A percentile compares a stretch with the other conserved stretches of the same genome.
Evolutionary conservation across 2,888 invertebrate genomes (phyloP).

Genomic region (Pseudococcus longispinus): DNA sequence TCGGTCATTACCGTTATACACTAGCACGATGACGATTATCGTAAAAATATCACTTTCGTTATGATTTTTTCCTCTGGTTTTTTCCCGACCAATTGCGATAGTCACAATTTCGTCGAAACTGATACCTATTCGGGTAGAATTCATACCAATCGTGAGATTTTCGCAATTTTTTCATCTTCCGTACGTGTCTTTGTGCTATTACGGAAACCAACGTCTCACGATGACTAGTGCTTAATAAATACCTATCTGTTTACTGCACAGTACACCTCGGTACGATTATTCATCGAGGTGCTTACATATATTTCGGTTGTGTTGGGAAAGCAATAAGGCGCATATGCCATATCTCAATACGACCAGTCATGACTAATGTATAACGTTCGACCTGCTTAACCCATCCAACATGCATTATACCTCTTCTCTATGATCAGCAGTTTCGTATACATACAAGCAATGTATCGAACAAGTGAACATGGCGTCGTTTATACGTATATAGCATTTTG

Average conservation of each 20-base stretch:
- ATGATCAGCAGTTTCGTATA: neutral
- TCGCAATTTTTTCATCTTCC: neutral
- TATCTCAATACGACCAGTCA: slow-evolving; percentile 11
- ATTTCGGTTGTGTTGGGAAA: neutral
- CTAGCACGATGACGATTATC: neutral
- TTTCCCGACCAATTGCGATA: neutral
- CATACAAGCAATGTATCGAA: neutral
- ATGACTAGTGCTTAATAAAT: neutral
- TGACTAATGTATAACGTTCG: slow-evolving; percentile 30
- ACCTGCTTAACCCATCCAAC: slow-evolving; percentile 1
- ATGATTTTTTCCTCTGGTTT: neutral
- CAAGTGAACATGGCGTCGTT: neutral
- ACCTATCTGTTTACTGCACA: neutral
- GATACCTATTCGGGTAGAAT: neutral
- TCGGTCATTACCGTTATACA: neutral
- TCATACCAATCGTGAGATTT: neutral
- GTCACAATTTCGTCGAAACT: neutral
- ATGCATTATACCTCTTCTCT: neutral
- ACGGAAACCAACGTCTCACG: neutral
- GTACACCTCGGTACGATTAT: neutral
- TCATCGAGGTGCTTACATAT: neutral
- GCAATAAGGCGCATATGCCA: neutral
- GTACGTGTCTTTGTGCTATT: neutral
- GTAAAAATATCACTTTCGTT: neutral
- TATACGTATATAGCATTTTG: neutral